Percentiles rank a stretch among this genome's conserved stretches.
Conservation (phyloP, 2,888 invertebrate species). For the Schrankia costaestrigalis region DNA sequence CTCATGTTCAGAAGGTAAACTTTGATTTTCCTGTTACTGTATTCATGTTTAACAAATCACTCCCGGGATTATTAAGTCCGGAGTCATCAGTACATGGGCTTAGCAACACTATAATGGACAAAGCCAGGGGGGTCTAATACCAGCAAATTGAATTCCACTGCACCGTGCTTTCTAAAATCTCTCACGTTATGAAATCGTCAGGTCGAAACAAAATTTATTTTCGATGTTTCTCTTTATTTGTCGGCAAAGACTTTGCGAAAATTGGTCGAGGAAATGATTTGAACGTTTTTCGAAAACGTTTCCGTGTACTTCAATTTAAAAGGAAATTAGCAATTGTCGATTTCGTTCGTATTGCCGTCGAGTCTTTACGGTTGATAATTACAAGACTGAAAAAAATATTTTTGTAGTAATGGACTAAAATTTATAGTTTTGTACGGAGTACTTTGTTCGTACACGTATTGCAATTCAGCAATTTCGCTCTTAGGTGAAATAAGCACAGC, state of each 20-base stretch:
- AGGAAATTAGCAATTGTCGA: too few species aligned
- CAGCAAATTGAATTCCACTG: conserved; percentile 60
- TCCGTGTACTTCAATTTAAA: too few species aligned
- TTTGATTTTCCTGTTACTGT: background rate
- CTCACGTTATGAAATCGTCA: conserved; percentile 38
- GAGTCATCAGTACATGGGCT: conserved; percentile 2
- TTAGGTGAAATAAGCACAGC: too few species aligned
- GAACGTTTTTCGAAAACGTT: too few species aligned
- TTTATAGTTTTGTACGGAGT: too few species aligned
- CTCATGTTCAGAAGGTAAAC: background rate
- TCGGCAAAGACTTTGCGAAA: conserved; percentile 2
- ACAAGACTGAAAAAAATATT: too few species aligned
- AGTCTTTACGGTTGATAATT: too few species aligned
- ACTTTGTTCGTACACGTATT: too few species aligned
- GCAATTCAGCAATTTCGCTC: too few species aligned
- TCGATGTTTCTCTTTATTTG: conserved; percentile 9
- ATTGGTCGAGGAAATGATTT: conserved; percentile 16
- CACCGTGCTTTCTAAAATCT: conserved; percentile 43
- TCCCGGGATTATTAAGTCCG: conserved; percentile 9
- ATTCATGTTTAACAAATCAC: background rate
- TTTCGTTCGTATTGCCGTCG: too few species aligned
- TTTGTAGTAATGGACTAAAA: too few species aligned
- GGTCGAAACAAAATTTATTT: conserved; percentile 13
- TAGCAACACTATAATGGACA: conserved; percentile 22
- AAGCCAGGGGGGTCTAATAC: conserved; percentile 32